Evolutionary conservation across 2,797 vertebrate species (phyloP), one percentile per base, ranked within the genome.

Genomic region (Zenarchopterus dispar): DNA sequence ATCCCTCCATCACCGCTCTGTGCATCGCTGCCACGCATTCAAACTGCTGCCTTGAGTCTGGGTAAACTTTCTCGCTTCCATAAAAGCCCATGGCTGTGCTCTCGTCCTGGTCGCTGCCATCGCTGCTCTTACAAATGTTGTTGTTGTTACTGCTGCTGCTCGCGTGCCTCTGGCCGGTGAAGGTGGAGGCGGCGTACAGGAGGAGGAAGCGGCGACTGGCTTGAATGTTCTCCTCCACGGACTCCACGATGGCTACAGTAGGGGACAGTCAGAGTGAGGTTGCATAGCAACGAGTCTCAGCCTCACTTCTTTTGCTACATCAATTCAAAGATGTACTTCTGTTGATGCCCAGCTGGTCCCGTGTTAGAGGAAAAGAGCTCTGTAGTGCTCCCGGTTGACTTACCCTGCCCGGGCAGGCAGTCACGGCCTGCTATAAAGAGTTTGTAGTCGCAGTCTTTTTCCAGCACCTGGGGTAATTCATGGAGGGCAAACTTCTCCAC

Each of bases 381-480:
- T 16, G 13, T 8, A 16, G 4, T 43, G 22, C 41, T 18, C 11
- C 19, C 28, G 5, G 24, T 3, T 9, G 10, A 51, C 91, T 84
- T 84, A 97, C 96, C 95, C 92, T 95, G 89, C 36, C 97, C 97
- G 0, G 93, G 94, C 11, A 91, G 79, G 66, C 94, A 93, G 78
- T 98, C 95, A 3, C 96, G 93, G 46, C 94, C 94, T 51, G 91
- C 83, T 66, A 98, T 96, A 77, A 97, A 98, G 19, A 98, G 94
- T 47, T 89, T 95, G 89, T 96, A 97, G 19, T 95, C 96, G 56
- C 93, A 96, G 21, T 89, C 83, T 17, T 86, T 92, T 87, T 98
- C 96, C 81, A 98, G 84, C 44, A 97, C 94, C 36, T 95, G 88
- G 24, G 96, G 96, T 23, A 98, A 71, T 5, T 92, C 84, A 42